Evolutionary conservation across 2,113 vertebrate species (phyloP).

Genomic region (Barbus barbus): DNA sequence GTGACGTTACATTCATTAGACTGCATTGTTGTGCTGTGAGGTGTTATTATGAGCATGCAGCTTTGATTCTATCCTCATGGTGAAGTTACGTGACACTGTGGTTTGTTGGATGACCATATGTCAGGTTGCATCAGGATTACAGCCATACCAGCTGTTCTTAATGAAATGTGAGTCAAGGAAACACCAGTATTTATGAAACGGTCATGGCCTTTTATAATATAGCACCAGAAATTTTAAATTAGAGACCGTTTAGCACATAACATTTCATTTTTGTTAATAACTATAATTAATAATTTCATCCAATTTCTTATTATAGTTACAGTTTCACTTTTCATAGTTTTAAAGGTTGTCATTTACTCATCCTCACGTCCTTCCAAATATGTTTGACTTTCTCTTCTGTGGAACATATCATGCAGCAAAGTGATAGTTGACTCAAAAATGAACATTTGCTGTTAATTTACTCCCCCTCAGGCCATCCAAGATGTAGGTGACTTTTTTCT

Average conservation of each 20-base stretch:
- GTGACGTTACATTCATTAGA: constrained; percentile 33
- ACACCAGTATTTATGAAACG: not conserved
- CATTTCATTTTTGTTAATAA: not conserved
- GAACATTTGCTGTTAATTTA: not conserved
- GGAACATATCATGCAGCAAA: not conserved
- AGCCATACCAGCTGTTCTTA: not conserved
- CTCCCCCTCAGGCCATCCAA: not conserved
- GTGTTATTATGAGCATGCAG: not conserved
- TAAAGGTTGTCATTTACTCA: not conserved
- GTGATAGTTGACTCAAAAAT: not conserved
- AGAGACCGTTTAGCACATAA: not conserved
- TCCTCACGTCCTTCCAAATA: not conserved
- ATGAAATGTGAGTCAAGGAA: not conserved
- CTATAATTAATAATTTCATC: not conserved
- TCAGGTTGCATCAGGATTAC: not conserved
- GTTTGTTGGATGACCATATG: not conserved
- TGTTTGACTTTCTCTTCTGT: not conserved
- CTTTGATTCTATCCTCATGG: not conserved
- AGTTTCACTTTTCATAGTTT: not conserved
- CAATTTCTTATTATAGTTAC: not conserved
- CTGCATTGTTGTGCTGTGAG: not conserved
- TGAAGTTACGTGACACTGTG: constrained; percentile 25
- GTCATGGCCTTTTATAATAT: not conserved
- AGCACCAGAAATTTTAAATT: not conserved
- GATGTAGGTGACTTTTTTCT: too few relatives aligned